Evolutionary conservation across 1,140 invertebrate species (phyloP), one percentile per base, ranked within the genome.

Genomic region (Physella acuta): DNA sequence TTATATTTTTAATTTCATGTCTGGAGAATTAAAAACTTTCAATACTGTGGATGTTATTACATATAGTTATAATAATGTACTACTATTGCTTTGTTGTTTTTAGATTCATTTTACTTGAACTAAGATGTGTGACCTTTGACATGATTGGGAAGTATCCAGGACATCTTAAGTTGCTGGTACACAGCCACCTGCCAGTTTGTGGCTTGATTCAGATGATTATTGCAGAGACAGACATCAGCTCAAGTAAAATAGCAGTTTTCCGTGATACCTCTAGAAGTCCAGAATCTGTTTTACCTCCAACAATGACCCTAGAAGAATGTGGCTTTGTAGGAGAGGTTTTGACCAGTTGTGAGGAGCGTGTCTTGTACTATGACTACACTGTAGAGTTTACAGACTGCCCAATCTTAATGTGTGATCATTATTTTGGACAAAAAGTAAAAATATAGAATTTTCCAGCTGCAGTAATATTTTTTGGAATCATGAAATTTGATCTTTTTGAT

Each of bases 331-430:
- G 80, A 0, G 78, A 75, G 39, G 70, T 68, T 14, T 64, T 70
- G 30, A 73, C 80, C 49, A 72, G 73, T 33, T 81, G 80, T 1
- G 74, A 81, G 31, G 82, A 84, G 68, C 24, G 77, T 11, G 55
- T 74, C 3, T 66, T 84, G 26, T 82, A 76, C 63, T 84, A 84
- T 69, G 82, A 84, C 56, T 84, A 81, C 51, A 77, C 75, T 63
- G 79, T 80, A 16, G 82, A 84, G 67, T 84, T 84, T 61, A 78
- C 71, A 16, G 76, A 80, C 51, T 84, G 82, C 62, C 80, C 82
- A 28, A 68, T 84, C n/a, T 61, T 84, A 24, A 60, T 82, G 26
- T 82, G 77, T 73, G 82, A 84, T 67, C 78, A 82, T 73, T 84
- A 84, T 60, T 82, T 84, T 74, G 76, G 75, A 1, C 65, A 73